Evolutionary conservation across 2,888 invertebrate species (phyloP), one percentile per base, ranked within the genome.

Genomic region (Trimorus sp.): DNA sequence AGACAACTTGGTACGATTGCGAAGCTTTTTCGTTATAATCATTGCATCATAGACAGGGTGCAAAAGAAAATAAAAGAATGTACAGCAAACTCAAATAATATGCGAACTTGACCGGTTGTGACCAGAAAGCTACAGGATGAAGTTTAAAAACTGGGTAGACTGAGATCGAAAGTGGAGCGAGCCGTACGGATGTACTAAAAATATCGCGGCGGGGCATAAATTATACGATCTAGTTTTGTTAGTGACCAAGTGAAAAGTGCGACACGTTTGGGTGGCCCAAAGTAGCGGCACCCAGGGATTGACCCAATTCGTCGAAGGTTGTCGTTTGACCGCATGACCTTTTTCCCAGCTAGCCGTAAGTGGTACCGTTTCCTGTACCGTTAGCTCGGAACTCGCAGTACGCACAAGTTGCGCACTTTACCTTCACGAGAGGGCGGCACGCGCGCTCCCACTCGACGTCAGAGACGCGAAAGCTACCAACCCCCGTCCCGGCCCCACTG

Each of bases 241-340:
- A 45, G 81, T 53, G 53, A 11, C 56, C 73, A 77, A 62, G 79
- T 26, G 80, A 63, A 84, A 73, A 79, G 79, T 79, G 86, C 84
- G 75, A 49, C 48, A 80, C 81, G 76, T 78, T 73, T 66, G 26
- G 53, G 62, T 66, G 36, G 26, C 53, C 60, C 42, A 60, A 71
- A 53, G 51, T 60, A 71, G 71, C 71, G 68, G 60, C 86, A 83
- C 70, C 76, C 83, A 87, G 86, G 87, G 87, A 86, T 84, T 89
- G 88, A 87, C 89, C 89, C 69, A 88, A 87, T 88, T 89, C 53
- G 69, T 65, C 65, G 76, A 85, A 85, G 85, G 85, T 85, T 85
- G 79, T 82, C 83, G 83, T 85, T 84, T 85, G 88, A 84, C 86
- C 87, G 86, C 85, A 85, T 88, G 87, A 88, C 88, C 87, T 88